These are phyloP conservation scores for Pectinophora gossypiella DNA, from an alignment of 1,140 invertebrate species.

Conservation along the genomic window DNA sequence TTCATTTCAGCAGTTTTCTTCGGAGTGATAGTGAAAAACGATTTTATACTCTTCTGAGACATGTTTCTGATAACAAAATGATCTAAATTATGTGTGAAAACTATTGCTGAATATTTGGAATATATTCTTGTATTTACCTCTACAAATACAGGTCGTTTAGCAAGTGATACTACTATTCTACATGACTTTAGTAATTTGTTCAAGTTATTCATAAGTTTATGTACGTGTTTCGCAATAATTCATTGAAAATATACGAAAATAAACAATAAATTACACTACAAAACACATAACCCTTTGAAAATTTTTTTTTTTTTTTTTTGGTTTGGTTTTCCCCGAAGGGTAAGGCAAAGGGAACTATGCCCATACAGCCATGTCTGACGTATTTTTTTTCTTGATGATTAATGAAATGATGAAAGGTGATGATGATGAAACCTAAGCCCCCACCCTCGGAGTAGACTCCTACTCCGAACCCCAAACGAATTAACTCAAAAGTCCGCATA, in stretches of 20 bases:
- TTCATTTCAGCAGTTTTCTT: constrained; percentile 29
- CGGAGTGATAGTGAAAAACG: constrained; percentile 55
- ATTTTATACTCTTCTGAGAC: constrained; percentile 63
- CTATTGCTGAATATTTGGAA: not conserved
- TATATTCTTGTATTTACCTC: not conserved
- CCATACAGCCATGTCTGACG: no score
- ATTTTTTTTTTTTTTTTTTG: no score
- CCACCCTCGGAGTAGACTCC: no score
- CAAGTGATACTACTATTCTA: constrained; percentile 6
- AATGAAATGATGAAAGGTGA: no score
- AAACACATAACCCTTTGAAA: not conserved
- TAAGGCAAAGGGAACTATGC: no score
- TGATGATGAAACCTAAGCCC: no score
- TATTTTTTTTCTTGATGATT: no score
- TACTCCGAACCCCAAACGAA: no score
- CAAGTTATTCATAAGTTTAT: constrained; percentile 16
- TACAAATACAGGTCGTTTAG: not conserved
- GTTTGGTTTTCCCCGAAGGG: no score
- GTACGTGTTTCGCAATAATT: not conserved
- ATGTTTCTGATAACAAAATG: constrained; percentile 26
- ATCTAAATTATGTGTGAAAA: not conserved
- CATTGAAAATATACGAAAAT: not conserved
- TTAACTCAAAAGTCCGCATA: no score
- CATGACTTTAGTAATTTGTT: constrained; percentile 12
- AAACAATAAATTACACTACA: not conserved